Base-by-base conservation (phyloP, 2,113 vertebrate species). In the Corythoichthys haematopterus region DNA sequence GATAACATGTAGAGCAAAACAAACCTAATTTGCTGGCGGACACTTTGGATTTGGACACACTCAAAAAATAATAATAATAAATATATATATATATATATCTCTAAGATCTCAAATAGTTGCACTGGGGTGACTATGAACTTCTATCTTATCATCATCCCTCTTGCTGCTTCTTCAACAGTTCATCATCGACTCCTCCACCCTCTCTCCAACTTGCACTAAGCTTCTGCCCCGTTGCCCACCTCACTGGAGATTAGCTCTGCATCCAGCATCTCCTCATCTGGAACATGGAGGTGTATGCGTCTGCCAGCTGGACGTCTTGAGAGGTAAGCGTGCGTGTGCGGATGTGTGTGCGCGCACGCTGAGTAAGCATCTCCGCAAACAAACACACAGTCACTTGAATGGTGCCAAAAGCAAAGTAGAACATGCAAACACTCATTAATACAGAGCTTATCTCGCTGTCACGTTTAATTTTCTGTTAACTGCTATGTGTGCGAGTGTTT, bases 251-350 rank as follows among this genome's bases (percentile, higher is more conserved):
- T 78, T 70, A 70, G 70, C 55, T 13, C 33, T 50, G 76, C 64
- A 65, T 59, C 65, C 67, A 36, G 74, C 67, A 71, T 75, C 71
- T 64, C 74, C 64, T 67, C 63, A 66, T 67, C 60, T 50, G 68
- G 70, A 76, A 72, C 74, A 60, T 74, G 60, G 63, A 61, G 64
- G 79, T 69, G 56, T 56, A 62, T 9, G 65, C 33, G 70, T 50
- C 62, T 84, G 86, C 84, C 84, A 84, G 79, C 80, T 86, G 79
- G 78, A 84, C 66, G 72, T 82, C 79, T 86, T 80, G 75, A 67
- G 75, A 73, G 74, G 67, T 77, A 60, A 37, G 43, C 73, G 66
- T 52, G 46, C 57, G 63, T 70, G 67, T 20, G 59, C 28, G 38
- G 43, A 46, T 65, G 58, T 64, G 59, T 2, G 50, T 51, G 65